Evolutionary conservation across 2,888 invertebrate species (phyloP).

Genomic region (Apotomis capreana): DNA sequence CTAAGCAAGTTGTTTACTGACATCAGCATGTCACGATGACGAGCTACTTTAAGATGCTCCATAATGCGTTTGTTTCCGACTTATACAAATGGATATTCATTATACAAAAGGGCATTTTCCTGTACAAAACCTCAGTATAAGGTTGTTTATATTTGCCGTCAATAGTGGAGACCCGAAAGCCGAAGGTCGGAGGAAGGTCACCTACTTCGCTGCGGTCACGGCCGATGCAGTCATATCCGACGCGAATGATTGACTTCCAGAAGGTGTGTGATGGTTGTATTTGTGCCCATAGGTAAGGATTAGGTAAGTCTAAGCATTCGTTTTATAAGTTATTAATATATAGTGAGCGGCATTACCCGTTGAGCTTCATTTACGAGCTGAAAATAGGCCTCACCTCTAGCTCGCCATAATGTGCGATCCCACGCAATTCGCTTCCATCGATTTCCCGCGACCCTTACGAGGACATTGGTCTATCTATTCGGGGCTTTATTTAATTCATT

Average conservation of each 20-base stretch:
- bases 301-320: not conserved
- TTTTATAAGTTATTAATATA: not conserved
- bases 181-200: slow-evolving; percentile 76
- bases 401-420: too few species aligned
- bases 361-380: too few species aligned
- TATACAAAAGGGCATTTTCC: slow-evolving; percentile 33
- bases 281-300: not conserved
- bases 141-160: slow-evolving; percentile 56
- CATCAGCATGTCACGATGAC: not conserved
- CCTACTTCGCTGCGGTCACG: slow-evolving; percentile 80
- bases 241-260: slow-evolving; percentile 40
- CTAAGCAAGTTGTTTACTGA: not conserved
- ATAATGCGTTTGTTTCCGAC: slow-evolving; percentile 1
- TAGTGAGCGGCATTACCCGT: too few species aligned
- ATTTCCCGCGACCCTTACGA: too few species aligned
- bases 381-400: too few species aligned
- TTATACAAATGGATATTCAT: not conserved
- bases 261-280: not conserved
- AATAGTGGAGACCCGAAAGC: slow-evolving; percentile 69
- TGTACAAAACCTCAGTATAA: slow-evolving; percentile 37
- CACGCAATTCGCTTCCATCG: too few species aligned
- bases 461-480: too few species aligned
- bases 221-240: slow-evolving; percentile 67
- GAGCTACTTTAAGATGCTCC: slow-evolving; percentile 1
- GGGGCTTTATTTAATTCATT: too few species aligned